Percentiles rank a stretch among this genome's conserved stretches.
phyloP scores from a whole-genome alignment of 2,113 vertebrate species.

The Clarias batrachus region DNA sequence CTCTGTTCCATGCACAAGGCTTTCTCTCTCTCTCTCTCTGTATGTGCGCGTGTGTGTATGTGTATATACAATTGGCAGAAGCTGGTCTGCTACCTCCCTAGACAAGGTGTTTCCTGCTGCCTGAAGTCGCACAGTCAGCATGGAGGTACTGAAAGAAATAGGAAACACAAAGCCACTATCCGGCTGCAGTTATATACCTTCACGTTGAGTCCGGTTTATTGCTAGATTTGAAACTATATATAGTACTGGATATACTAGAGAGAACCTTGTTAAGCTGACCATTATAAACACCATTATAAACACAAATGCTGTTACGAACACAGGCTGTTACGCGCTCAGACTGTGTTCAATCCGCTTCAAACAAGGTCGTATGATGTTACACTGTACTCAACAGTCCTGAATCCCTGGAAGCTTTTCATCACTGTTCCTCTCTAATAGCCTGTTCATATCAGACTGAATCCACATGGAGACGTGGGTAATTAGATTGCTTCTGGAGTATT shows the following conservation, averaged over 20 bases:
- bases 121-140: constrained; percentile 30
- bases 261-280: neutral
- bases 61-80: constrained; percentile 14
- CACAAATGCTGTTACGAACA: too few species aligned
- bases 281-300: neutral
- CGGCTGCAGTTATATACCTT: neutral
- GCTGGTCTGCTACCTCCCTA: constrained; percentile 21
- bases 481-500: neutral
- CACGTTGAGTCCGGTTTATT: neutral
- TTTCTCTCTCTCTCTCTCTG: constrained; percentile 27
- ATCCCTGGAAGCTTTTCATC: neutral
- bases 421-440: neutral
- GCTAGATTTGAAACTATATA: neutral
- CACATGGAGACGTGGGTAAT: neutral
- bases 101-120: constrained; percentile 44
- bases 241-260: too few species aligned
- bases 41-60: constrained; percentile 21
- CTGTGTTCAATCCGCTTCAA: neutral
- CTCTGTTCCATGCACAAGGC: neutral
- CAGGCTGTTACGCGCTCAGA: neutral
- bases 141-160: constrained; percentile 8
- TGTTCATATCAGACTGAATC: neutral
- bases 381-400: neutral
- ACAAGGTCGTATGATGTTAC: neutral
- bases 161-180: neutral